Evolutionary conservation across 1,140 invertebrate genomes (phyloP), one percentile per base, ranked within the genome.

Genomic region (Drosophila lini): DNA sequence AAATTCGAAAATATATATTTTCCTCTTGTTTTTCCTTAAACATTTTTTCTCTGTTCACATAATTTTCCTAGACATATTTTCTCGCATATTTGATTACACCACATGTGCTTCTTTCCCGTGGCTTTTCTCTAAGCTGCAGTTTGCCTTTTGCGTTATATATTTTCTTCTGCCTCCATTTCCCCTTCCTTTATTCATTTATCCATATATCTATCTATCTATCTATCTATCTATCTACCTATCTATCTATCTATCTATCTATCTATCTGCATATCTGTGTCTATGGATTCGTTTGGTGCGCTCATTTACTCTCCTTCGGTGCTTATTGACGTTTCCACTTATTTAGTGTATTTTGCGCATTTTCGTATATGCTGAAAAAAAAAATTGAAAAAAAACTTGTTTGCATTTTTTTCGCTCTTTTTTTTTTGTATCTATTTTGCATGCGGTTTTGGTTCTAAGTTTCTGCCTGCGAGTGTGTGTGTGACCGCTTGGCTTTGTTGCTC

Each of bases 281-380:
- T 71, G 69, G 75, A 65, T 79, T 64, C 74, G 73, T 78, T 85
- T 61, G 74, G 81, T 81, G 78, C 48, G 68, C 74, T 58, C 71
- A 76, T 81, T 81, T 81, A 56, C 60, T 74, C 69, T 42, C 57
- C 42, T 74, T 80, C 60, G 70, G 68, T 74, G 61, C 63, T 74
- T 88, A 88, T 88, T 88, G 83, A 83, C 83, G 73, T 89, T 83
- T 88, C 69, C 77, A 88, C 84, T 88, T 80, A 89, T 89, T 83
- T 89, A 74, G 84, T 88, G 83, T 88, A 88, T 88, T 86, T 83
- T 88, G 80, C 77, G 83, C 82, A 82, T 86, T 88, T 86, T 86
- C 82, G 79, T 86, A 61, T 57, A 81, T 86, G 75, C 71, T 82
- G 61, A 71, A 69, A 81, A 75, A 76, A 74, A 34, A 47, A 52